Evolutionary conservation across 2,797 vertebrate species (phyloP), one percentile per base, ranked within the genome.

Genomic region (Pampus argenteus): DNA sequence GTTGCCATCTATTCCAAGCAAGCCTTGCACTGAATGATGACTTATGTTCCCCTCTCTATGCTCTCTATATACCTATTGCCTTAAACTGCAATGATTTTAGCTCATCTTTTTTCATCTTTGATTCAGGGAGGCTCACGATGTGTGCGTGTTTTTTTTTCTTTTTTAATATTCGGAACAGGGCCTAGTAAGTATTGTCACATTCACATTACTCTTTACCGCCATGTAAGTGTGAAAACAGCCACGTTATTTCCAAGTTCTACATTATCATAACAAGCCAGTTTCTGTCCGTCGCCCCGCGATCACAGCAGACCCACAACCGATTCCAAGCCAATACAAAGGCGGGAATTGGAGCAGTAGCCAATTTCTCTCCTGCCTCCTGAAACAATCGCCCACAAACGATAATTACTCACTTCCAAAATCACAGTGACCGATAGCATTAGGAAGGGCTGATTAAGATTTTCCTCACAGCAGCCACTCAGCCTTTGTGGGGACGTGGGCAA

Each of bases 391-490:
- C 63, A 66, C 51, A 64, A 61, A 73, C 51, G 70, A 69, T 68
- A 81, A 82, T 85, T 75, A 79, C 66, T 86, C 68, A 67, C 72
- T 78, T 73, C 29, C 44, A 75, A 85, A 89, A 86, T 59, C 74
- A 14, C 60, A 79, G 74, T 62, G 63, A 81, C 58, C 26, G 51
- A 79, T 71, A 42, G 51, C 71, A 76, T 76, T 71, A 63, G 82
- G 36, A 7, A 57, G 40, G 61, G 64, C 65, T 88, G 86, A 92
- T 91, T 92, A 87, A 75, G 81, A 89, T 91, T 91, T 89, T 66
- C 74, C 81, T 83, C 82, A 72, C 82, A 82, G 76, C 71, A 23
- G 47, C 79, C 52, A 25, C 74, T 76, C 73, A 31, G 71, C 74
- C 73, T 56, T 60, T 42, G 51, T 49, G 71, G 82, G 77, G 63